Percentiles rank a stretch among this genome's conserved stretches.
phyloP scores from a whole-genome alignment of 2,113 vertebrate genomes.

The Ellobius talpinus region DNA sequence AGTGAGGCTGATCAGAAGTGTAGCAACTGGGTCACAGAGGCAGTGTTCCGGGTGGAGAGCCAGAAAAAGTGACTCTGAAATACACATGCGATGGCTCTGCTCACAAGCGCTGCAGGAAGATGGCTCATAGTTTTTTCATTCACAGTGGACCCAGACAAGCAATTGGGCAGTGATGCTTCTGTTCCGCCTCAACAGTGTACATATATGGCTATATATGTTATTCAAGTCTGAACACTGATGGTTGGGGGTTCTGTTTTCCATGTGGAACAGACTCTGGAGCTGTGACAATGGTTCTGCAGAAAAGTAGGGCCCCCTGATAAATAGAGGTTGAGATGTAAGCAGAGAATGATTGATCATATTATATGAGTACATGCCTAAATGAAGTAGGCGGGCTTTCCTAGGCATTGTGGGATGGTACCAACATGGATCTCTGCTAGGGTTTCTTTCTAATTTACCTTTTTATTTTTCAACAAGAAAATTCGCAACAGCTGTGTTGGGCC shows the following conservation, averaged over 20 bases:
- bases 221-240: conserved; percentile 65
- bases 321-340: conserved; percentile 51
- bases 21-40: conserved; percentile 94
- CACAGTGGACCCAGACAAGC: conserved; percentile 83
- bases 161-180: conserved; percentile 80
- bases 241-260: conserved; percentile 48
- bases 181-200: conserved; percentile 79
- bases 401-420: not conserved
- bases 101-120: conserved; percentile 70
- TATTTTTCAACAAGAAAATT: conserved; percentile 50
- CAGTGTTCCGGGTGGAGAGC: conserved; percentile 83
- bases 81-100: conserved; percentile 75
- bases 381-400: conserved; percentile 54
- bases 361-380: conserved; percentile 31
- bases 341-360: conserved; percentile 62
- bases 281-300: conserved; percentile 15
- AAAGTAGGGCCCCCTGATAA: not conserved
- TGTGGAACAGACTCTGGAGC: not conserved
- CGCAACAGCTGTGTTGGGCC: not conserved
- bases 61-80: conserved; percentile 81
- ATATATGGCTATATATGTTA: conserved; percentile 67
- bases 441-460: conserved; percentile 52
- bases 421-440: not conserved
- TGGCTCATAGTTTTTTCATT: conserved; percentile 86
- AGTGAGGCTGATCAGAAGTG: conserved; percentile 95